These are phyloP conservation scores for Selenia dentaria DNA, from an alignment of 2,888 invertebrate genomes.

Conservation along the genomic window DNA sequence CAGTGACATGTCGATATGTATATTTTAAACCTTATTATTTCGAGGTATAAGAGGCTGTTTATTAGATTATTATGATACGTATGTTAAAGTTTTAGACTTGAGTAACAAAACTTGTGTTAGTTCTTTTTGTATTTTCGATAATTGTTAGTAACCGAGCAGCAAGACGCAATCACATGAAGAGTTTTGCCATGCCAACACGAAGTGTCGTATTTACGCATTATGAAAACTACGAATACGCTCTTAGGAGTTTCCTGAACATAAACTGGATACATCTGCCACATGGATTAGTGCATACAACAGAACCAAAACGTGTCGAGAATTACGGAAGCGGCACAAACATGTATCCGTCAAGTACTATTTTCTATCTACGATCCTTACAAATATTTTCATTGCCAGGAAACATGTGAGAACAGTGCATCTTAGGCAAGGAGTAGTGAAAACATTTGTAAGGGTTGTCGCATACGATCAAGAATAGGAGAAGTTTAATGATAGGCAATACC, in stretches of 20 bases:
- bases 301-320: conserved; percentile 30
- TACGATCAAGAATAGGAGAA: conserved; percentile 26
- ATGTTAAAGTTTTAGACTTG: too few relatives aligned
- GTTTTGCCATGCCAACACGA: conserved; percentile 14
- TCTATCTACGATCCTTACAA: conserved; percentile 36
- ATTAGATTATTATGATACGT: too few relatives aligned
- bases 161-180: conserved; percentile 21
- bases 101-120: too few relatives aligned
- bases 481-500: conserved; percentile 84
- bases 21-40: too few relatives aligned
- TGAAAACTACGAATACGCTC: not conserved
- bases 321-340: conserved; percentile 46
- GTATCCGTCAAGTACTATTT: conserved; percentile 34
- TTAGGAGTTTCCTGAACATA: not conserved
- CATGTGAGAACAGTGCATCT: not conserved
- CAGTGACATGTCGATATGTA: too few relatives aligned
- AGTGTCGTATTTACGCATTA: not conserved
- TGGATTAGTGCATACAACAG: conserved; percentile 19
- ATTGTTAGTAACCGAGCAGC: conserved; percentile 12
- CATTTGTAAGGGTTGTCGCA: conserved; percentile 23
- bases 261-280: not conserved
- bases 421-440: conserved; percentile 11
- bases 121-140: too few relatives aligned
- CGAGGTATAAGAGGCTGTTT: too few relatives aligned
- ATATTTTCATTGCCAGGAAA: conserved; percentile 30